Percentiles rank a stretch among this genome's conserved stretches.
These are phyloP conservation scores for Periplaneta americana DNA, from an alignment of 1,140 invertebrate genomes.

Conservation along the genomic window DNA sequence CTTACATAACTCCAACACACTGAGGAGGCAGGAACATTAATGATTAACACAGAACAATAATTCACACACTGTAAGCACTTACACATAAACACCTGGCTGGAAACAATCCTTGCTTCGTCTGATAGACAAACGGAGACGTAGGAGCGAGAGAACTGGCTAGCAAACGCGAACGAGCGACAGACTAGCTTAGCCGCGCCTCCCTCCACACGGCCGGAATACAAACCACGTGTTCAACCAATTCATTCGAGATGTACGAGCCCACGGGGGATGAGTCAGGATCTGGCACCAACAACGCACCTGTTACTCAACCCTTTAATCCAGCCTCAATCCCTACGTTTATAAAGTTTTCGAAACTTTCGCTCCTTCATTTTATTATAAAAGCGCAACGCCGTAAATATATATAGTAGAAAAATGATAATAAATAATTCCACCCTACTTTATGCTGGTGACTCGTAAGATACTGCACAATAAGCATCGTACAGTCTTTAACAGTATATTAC, in stretches of 20 bases:
- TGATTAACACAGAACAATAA: not conserved
- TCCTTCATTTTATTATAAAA: too few species aligned
- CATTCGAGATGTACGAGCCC: not conserved
- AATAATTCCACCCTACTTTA: too few species aligned
- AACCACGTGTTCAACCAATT: constrained; percentile 8
- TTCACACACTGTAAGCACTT: not conserved
- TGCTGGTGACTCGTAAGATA: too few species aligned
- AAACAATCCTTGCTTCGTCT: too few species aligned
- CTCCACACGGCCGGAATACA: constrained; percentile 1
- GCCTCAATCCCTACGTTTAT: too few species aligned
- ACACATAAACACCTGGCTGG: not conserved
- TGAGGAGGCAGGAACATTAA: not conserved
- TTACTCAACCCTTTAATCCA: not conserved
- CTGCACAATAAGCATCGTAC: too few species aligned
- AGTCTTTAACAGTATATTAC: too few species aligned
- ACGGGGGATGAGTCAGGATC: not conserved
- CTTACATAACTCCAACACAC: not conserved
- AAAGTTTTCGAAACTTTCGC: too few species aligned
- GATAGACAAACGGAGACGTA: too few species aligned
- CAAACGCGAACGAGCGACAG: not conserved
- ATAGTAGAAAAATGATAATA: too few species aligned
- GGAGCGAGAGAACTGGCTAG: too few species aligned
- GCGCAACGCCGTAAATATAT: too few species aligned
- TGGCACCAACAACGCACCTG: not conserved
- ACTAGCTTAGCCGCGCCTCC: not conserved